Evolutionary conservation across 2,113 vertebrate genomes (phyloP).

Genomic region (Tautogolabrus adspersus): DNA sequence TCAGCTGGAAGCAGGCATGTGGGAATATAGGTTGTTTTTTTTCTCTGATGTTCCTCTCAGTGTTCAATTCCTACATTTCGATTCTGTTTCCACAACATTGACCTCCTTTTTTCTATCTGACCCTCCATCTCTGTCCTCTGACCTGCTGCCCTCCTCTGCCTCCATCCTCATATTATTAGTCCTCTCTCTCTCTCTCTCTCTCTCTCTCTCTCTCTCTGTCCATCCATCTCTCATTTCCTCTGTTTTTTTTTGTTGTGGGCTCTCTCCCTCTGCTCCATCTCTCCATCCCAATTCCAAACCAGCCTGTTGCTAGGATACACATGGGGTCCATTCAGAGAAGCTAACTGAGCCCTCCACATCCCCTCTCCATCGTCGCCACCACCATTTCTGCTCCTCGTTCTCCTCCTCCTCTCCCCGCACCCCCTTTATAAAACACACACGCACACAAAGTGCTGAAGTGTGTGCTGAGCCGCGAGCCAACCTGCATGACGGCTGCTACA

Average conservation of each 20-base stretch:
- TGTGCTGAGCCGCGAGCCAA: constrained; percentile 19
- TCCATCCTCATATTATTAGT: constrained; percentile 36
- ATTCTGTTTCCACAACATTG: neutral
- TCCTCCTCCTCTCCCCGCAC: constrained; percentile 37
- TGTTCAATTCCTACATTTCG: neutral
- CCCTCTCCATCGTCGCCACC: neutral
- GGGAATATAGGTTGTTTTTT: neutral
- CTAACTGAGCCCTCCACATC: constrained; percentile 42
- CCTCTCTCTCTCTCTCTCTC: no score
- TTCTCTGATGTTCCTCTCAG: neutral
- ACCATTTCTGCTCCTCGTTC: constrained; percentile 12
- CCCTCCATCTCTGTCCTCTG: constrained; percentile 27
- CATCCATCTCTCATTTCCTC: constrained; percentile 38
- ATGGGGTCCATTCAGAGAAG: constrained; percentile 71
- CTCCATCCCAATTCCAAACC: constrained; percentile 62
- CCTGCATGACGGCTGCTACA: neutral
- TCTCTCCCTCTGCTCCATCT: constrained; percentile 55
- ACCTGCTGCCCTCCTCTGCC: constrained; percentile 35
- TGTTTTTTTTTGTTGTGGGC: constrained; percentile 34
- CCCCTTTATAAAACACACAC: constrained; percentile 36
- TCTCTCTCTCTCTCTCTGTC: constrained; percentile 13
- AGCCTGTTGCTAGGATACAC: constrained; percentile 81
- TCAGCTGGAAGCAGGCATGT: no score
- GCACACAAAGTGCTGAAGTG: constrained; percentile 23
- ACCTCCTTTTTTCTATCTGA: neutral